Percentiles rank a stretch among this genome's conserved stretches.
Conservation (phyloP, 2,888 invertebrate genomes). For the Cantharis flavilabris region DNA sequence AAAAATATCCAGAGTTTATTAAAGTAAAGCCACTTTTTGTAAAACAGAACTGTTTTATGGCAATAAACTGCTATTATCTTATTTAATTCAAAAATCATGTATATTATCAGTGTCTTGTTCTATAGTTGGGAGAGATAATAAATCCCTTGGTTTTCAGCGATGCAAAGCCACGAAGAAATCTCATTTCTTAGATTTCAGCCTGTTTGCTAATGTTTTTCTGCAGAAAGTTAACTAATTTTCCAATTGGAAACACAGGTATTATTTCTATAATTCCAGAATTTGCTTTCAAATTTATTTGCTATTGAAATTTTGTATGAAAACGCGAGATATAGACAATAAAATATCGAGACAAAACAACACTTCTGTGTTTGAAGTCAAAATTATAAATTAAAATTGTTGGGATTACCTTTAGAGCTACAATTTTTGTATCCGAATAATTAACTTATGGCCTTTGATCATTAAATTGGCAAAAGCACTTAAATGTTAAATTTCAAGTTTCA, state of each 20-base stretch:
- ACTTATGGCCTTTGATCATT: not conserved
- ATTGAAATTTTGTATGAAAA: not conserved
- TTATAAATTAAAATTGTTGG: not conserved
- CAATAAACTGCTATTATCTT: no score
- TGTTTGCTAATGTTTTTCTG: not conserved
- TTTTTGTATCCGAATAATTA: not conserved
- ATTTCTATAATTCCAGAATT: not conserved
- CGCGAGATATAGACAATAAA: not conserved
- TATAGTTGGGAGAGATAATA: no score
- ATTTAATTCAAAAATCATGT: no score
- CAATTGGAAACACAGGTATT: not conserved
- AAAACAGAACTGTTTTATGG: no score
- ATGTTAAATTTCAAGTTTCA: not conserved
- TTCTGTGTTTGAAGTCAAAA: not conserved
- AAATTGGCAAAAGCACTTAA: not conserved
- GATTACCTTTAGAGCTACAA: not conserved
- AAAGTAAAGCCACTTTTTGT: no score
- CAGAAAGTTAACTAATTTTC: not conserved
- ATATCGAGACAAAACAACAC: not conserved
- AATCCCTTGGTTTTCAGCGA: not conserved
- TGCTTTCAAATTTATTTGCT: not conserved
- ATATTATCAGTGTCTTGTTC: no score
- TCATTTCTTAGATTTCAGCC: not conserved
- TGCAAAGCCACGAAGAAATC: not conserved
- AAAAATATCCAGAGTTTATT: no score